Evolutionary conservation across 2,113 vertebrate genomes (phyloP).

Genomic region (Noctilio leporinus): DNA sequence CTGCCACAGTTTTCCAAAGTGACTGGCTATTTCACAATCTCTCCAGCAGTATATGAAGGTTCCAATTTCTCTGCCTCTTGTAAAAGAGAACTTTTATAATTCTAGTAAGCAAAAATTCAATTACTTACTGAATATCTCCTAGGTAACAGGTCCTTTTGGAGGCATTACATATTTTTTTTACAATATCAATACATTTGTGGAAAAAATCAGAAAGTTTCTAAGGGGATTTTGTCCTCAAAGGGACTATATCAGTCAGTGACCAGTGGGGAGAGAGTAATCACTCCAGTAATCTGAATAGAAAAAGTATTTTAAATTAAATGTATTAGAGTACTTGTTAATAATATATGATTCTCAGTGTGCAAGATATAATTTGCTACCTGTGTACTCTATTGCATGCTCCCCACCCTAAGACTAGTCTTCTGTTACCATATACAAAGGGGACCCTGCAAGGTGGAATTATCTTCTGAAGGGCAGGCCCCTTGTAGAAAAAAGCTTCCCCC

Average conservation of each 20-base stretch:
- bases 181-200: not conserved
- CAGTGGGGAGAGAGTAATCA: not conserved
- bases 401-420: too few species aligned
- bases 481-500: too few species aligned
- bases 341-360: too few species aligned
- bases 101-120: not conserved
- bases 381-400: too few species aligned
- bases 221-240: not conserved
- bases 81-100: not conserved
- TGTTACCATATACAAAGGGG: too few species aligned
- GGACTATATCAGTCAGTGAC: not conserved
- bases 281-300: too few species aligned
- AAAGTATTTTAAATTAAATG: too few species aligned
- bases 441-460: too few species aligned
- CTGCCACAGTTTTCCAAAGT: not conserved
- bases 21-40: not conserved
- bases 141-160: not conserved
- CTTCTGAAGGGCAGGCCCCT: too few species aligned
- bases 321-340: too few species aligned
- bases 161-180: not conserved
- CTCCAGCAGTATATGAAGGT: not conserved
- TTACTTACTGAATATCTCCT: not conserved
- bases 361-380: too few species aligned
- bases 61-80: not conserved
- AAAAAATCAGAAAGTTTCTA: not conserved